Conservation (phyloP, 2,888 invertebrate genomes). For the Myathropa florea region DNA sequence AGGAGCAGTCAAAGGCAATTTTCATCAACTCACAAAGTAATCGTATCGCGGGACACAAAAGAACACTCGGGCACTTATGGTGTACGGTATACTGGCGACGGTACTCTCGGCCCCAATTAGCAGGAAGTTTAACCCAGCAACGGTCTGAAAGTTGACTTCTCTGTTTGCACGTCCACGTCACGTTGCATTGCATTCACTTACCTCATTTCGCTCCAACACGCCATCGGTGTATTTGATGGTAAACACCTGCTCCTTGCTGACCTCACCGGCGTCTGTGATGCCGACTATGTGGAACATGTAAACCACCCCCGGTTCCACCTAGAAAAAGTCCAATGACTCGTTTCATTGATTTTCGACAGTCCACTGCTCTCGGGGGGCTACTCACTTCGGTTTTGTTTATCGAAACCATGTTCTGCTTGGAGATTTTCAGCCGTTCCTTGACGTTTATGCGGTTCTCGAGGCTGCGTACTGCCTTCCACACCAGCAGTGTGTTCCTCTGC, state of each 20-base stretch:
- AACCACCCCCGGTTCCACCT: slow-evolving; percentile 72
- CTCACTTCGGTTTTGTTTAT: slow-evolving; percentile 70
- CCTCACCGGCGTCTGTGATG: slow-evolving; percentile 73
- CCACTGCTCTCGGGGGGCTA: neutral
- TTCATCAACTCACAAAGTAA: slow-evolving; percentile 58
- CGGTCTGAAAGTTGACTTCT: slow-evolving; percentile 27
- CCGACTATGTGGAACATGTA: slow-evolving; percentile 74
- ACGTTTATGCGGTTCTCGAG: slow-evolving; percentile 73
- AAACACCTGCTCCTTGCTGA: slow-evolving; percentile 72
- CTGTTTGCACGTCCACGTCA: neutral
- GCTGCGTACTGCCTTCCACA: slow-evolving; percentile 73
- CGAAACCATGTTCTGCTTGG: slow-evolving; percentile 72
- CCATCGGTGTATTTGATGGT: slow-evolving; percentile 72
- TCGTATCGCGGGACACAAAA: slow-evolving; percentile 72
- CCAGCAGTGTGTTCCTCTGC: slow-evolving; percentile 72
- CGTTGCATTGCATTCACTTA: slow-evolving; percentile 12
- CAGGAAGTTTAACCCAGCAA: slow-evolving; percentile 71
- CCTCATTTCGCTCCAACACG: slow-evolving; percentile 68
- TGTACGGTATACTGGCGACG: slow-evolving; percentile 71
- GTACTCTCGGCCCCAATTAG: slow-evolving; percentile 72
- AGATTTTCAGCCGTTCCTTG: slow-evolving; percentile 71
- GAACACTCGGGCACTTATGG: slow-evolving; percentile 68
- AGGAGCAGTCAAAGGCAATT: neutral
- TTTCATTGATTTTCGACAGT: slow-evolving; percentile 48
- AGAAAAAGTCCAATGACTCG: slow-evolving; percentile 44